Evolutionary conservation across 2,888 invertebrate genomes (phyloP).

Genomic region (Hemaris fuciformis): DNA sequence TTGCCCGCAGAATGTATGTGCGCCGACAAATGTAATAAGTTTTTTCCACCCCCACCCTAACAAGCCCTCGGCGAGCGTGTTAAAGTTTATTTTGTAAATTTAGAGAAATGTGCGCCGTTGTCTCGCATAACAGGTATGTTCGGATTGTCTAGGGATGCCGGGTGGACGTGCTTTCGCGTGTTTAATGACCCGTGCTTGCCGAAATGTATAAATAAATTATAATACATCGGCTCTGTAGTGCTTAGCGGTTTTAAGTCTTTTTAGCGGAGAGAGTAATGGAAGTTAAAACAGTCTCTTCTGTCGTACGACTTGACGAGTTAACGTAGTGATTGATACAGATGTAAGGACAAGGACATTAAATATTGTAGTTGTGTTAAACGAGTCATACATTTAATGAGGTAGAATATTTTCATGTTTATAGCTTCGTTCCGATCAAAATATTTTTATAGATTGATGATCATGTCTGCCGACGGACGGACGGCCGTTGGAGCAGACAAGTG

Average conservation of each 20-base stretch:
- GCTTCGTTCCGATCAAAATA: too few species aligned
- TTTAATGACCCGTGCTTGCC: constrained; percentile 1
- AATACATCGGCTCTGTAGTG: not conserved
- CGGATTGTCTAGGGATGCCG: not conserved
- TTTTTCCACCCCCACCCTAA: not conserved
- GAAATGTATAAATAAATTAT: not conserved
- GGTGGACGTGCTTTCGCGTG: constrained; percentile 19
- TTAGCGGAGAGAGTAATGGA: too few species aligned
- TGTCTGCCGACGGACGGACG: too few species aligned
- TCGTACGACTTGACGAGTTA: too few species aligned
- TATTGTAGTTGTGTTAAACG: too few species aligned
- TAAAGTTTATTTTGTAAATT: constrained; percentile 50
- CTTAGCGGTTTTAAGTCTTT: not conserved
- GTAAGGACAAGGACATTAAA: too few species aligned
- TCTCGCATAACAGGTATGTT: constrained; percentile 12
- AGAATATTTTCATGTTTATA: too few species aligned
- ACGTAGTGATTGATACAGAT: too few species aligned
- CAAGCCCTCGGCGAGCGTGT: constrained; percentile 19
- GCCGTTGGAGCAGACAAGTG: too few species aligned
- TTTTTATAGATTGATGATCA: too few species aligned
- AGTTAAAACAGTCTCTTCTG: too few species aligned
- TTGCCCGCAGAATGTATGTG: not conserved
- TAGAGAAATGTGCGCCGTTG: constrained; percentile 42
- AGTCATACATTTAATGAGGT: too few species aligned
- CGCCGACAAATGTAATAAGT: not conserved